These are phyloP conservation scores for Pelobates cultripes DNA, from an alignment of 2,797 vertebrate genomes.

Conservation along the genomic window DNA sequence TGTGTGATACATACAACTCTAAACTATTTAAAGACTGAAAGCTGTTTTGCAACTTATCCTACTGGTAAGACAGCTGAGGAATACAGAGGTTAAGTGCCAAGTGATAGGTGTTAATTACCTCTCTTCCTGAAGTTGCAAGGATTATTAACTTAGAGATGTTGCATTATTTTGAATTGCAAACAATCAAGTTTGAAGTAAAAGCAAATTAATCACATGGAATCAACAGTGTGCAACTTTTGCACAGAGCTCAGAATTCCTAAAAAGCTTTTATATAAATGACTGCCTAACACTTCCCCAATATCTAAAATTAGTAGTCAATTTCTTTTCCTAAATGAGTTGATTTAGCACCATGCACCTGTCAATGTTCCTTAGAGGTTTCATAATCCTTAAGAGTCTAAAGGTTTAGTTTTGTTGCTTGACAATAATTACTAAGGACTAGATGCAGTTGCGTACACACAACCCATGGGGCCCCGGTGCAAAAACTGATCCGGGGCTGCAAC, in stretches of 20 bases:
- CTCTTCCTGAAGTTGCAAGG: constrained; percentile 25
- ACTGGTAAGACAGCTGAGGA: constrained; percentile 39
- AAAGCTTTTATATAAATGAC: constrained; percentile 38
- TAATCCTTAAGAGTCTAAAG: neutral
- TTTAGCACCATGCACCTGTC: constrained; percentile 41
- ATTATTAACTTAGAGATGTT: constrained; percentile 55
- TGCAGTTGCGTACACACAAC: too few relatives aligned
- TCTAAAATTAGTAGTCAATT: constrained; percentile 39
- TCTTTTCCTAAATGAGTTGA: constrained; percentile 47
- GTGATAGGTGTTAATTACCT: constrained; percentile 53
- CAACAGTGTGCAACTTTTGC: neutral
- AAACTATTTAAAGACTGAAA: constrained; percentile 34
- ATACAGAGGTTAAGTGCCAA: constrained; percentile 38
- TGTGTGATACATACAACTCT: neutral
- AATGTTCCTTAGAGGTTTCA: constrained; percentile 28
- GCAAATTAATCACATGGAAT: neutral
- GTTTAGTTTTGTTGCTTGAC: too few relatives aligned
- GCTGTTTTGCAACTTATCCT: constrained; percentile 19
- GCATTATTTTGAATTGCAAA: constrained; percentile 56
- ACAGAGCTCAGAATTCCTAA: constrained; percentile 40
- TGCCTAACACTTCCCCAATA: constrained; percentile 56
- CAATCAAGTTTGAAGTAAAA: constrained; percentile 9
- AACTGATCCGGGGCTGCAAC: too few relatives aligned
- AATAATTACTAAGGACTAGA: too few relatives aligned
- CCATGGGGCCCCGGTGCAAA: too few relatives aligned